Evolutionary conservation across 2,797 vertebrate genomes (phyloP).

Genomic region (Rhynchonycteris naso): DNA sequence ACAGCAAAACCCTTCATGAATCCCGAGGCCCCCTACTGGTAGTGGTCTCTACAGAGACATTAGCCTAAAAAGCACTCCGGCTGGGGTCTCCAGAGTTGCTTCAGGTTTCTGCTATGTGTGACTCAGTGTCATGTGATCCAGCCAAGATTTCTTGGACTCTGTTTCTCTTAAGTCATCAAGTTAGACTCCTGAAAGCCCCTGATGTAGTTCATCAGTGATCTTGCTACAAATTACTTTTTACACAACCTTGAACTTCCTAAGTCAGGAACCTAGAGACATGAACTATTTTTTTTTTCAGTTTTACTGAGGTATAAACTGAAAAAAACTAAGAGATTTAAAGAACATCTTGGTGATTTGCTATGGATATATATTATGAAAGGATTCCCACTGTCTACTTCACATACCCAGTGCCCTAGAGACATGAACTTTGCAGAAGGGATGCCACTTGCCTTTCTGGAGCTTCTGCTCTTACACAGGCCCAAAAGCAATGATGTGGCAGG

Average conservation of each 20-base stretch:
- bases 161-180: not conserved
- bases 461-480: not conserved
- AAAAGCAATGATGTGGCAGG: not conserved
- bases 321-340: not conserved
- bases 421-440: not conserved
- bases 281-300: not conserved
- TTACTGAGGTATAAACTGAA: not conserved
- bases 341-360: not conserved
- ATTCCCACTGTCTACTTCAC: not conserved
- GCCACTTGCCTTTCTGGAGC: not conserved
- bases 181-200: not conserved
- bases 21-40: not conserved
- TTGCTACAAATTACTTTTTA: not conserved
- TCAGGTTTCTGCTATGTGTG: not conserved
- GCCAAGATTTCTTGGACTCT: not conserved
- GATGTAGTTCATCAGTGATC: constrained; percentile 10
- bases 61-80: not conserved
- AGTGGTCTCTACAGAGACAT: not conserved
- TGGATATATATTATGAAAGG: not conserved
- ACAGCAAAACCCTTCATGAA: not conserved
- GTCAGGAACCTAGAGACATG: not conserved
- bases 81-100: not conserved
- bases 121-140: not conserved
- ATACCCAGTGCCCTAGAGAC: not conserved
- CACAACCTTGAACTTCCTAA: not conserved